Evolutionary conservation across 2,888 invertebrate genomes (phyloP).

Genomic region (Chrysolina americana): DNA sequence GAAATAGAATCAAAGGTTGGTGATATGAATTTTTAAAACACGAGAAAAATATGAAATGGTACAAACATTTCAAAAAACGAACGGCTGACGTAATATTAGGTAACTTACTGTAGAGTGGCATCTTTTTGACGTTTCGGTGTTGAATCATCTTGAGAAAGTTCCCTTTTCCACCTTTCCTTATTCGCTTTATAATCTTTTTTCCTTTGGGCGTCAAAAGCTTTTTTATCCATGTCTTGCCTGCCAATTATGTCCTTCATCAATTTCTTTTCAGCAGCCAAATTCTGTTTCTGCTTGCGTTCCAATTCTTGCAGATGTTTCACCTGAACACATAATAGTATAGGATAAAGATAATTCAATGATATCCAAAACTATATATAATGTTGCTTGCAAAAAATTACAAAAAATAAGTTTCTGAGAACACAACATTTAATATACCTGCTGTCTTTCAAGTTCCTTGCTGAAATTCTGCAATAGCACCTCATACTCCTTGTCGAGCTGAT

Average conservation of each 20-base stretch:
- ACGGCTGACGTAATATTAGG: not conserved
- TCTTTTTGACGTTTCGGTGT: constrained; percentile 93
- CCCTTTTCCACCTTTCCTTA: constrained; percentile 97
- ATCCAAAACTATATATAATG: not conserved
- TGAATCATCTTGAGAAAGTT: constrained; percentile 91
- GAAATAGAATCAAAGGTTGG: too few species aligned
- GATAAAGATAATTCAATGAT: not conserved
- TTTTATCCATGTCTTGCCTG: constrained; percentile 92
- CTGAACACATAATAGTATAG: constrained; percentile 62
- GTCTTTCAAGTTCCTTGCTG: constrained; percentile 90
- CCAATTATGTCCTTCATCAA: constrained; percentile 91
- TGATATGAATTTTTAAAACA: too few species aligned
- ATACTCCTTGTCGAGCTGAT: constrained; percentile 96
- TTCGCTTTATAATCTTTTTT: constrained; percentile 97
- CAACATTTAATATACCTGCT: constrained; percentile 73
- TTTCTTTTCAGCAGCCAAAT: constrained; percentile 91
- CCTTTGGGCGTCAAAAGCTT: constrained; percentile 91
- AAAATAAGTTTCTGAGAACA: not conserved
- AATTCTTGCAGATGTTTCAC: constrained; percentile 84
- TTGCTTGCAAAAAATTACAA: not conserved
- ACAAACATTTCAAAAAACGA: too few species aligned
- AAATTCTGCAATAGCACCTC: constrained; percentile 93
- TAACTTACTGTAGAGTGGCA: constrained; percentile 85
- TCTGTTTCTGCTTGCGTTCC: constrained; percentile 88
- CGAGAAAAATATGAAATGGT: too few species aligned